Evolutionary conservation across 1,140 invertebrate species (phyloP).

Genomic region (Drosophila persimilis): DNA sequence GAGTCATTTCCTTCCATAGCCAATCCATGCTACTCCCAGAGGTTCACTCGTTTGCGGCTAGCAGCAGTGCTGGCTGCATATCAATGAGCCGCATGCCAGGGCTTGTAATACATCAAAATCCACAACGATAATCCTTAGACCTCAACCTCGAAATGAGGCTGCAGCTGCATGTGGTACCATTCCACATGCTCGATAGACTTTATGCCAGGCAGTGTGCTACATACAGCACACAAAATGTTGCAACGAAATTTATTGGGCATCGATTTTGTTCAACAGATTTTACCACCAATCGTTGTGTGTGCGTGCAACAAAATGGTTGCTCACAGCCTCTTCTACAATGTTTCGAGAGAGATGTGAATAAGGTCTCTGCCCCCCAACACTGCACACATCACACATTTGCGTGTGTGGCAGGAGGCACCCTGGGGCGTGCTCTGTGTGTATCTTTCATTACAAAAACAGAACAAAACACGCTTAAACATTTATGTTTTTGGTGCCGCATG

Average conservation of each 20-base stretch:
- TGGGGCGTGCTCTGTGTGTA: slow-evolving; percentile 14
- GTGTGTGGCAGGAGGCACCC: slow-evolving; percentile 14
- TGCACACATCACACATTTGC: background rate
- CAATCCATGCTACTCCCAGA: background rate
- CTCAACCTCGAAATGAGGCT: slow-evolving; percentile 31
- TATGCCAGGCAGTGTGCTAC: slow-evolving; percentile 24
- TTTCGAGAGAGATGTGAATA: slow-evolving; percentile 50
- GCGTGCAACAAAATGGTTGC: slow-evolving; percentile 57
- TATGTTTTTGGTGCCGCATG: slow-evolving; percentile 53
- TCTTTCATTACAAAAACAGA: slow-evolving; percentile 55
- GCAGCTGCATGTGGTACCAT: slow-evolving; percentile 30
- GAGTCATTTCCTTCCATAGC: too few relatives aligned
- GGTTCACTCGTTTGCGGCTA: slow-evolving; percentile 1
- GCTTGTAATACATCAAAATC: slow-evolving; percentile 68
- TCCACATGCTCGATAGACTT: slow-evolving; percentile 54
- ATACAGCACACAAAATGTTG: slow-evolving; percentile 45
- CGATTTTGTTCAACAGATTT: slow-evolving; percentile 65
- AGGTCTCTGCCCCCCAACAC: slow-evolving; percentile 1
- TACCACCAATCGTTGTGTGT: slow-evolving; percentile 33
- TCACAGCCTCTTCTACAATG: slow-evolving; percentile 51
- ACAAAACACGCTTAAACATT: slow-evolving; percentile 70
- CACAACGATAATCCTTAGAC: slow-evolving; percentile 49
- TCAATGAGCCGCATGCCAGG: slow-evolving; percentile 54
- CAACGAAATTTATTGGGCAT: slow-evolving; percentile 64
- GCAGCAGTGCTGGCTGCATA: slow-evolving; percentile 41